Evolutionary conservation across 1,140 invertebrate genomes (phyloP).

Genomic region (Galleria mellonella): DNA sequence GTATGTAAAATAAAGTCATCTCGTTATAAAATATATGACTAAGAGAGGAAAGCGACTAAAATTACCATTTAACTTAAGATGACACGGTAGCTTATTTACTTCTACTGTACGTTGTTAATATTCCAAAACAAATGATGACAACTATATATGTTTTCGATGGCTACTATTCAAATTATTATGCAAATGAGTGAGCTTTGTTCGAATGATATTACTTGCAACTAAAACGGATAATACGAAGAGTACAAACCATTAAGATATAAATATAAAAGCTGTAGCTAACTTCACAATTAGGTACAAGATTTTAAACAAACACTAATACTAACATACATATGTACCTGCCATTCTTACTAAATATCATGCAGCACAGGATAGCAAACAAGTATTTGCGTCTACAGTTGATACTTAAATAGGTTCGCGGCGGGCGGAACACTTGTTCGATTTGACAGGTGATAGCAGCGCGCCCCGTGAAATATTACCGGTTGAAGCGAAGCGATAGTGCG

Average conservation of each 20-base stretch:
- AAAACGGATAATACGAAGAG: too few relatives aligned
- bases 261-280: too few relatives aligned
- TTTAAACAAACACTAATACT: too few relatives aligned
- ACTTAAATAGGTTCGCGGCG: constrained; percentile 59
- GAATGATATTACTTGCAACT: too few relatives aligned
- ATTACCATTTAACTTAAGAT: constrained; percentile 13
- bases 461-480: constrained; percentile 51
- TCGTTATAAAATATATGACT: constrained; percentile 48
- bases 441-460: constrained; percentile 58
- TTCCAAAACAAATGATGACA: too few relatives aligned
- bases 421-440: constrained; percentile 64
- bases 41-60: constrained; percentile 23
- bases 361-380: constrained; percentile 20
- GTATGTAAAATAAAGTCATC: constrained; percentile 47
- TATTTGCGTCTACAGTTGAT: constrained; percentile 54
- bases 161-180: too few relatives aligned
- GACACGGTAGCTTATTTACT: constrained; percentile 15
- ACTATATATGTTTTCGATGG: too few relatives aligned
- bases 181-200: too few relatives aligned
- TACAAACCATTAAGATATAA: too few relatives aligned
- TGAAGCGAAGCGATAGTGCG: constrained; percentile 27
- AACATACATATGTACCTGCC: background rate
- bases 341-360: constrained; percentile 14
- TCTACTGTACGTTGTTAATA: background rate
- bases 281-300: too few relatives aligned